Percentiles rank a stretch among this genome's conserved stretches.
phyloP scores from a whole-genome alignment of 2,888 invertebrate genomes.

The Scaptomyza caliginosa region DNA sequence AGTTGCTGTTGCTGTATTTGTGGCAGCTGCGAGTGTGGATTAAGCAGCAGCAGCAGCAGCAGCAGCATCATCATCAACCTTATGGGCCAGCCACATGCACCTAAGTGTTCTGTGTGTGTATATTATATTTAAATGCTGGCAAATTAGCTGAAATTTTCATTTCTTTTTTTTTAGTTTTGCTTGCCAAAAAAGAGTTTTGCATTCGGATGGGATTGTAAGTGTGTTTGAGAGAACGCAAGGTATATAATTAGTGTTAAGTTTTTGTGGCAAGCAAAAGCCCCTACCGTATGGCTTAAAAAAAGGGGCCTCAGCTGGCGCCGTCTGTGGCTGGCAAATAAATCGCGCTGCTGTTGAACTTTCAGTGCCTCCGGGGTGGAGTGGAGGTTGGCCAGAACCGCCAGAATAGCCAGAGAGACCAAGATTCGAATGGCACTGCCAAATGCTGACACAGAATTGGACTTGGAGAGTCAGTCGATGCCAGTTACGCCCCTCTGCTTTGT shows the following conservation, averaged over 20 bases:
- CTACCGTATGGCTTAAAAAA: constrained; percentile 20
- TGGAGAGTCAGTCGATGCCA: constrained; percentile 45
- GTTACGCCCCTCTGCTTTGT: constrained; percentile 54
- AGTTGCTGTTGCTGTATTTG: constrained; percentile 45
- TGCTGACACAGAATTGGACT: constrained; percentile 48
- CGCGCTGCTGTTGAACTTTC: constrained; percentile 81
- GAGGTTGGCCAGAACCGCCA: constrained; percentile 35
- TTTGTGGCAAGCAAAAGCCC: constrained; percentile 50
- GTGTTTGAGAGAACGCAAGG: constrained; percentile 42
- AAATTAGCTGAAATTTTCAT: constrained; percentile 71
- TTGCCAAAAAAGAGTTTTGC: constrained; percentile 68
- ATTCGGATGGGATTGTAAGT: constrained; percentile 41
- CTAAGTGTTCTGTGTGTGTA: constrained; percentile 46
- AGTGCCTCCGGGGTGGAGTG: constrained; percentile 61
- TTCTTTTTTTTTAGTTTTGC: constrained; percentile 15
- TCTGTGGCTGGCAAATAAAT: constrained; percentile 79
- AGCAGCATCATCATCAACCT: constrained; percentile 45
- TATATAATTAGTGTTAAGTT: constrained; percentile 71
- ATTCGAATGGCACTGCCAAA: constrained; percentile 70
- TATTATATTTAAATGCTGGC: constrained; percentile 68
- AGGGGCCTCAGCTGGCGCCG: constrained; percentile 72
- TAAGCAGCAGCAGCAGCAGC: constrained; percentile 41
- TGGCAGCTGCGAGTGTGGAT: constrained; percentile 46
- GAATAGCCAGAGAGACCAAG: constrained; percentile 22
- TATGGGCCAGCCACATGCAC: constrained; percentile 43